phyloP scores from a whole-genome alignment of 2,888 invertebrate genomes.

The Palloptera scutellata region DNA sequence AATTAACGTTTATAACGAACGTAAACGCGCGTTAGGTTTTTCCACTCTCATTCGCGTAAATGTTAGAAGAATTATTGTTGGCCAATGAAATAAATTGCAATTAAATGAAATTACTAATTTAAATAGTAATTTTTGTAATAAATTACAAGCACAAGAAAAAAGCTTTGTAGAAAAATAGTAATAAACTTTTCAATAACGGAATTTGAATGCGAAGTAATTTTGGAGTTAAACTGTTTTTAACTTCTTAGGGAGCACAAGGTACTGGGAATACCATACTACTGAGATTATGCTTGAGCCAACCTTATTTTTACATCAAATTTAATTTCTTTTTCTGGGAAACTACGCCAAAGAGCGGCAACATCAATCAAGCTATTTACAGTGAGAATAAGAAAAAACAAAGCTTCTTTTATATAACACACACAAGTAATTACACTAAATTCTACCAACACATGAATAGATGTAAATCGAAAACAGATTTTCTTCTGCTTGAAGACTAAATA shows the following conservation, averaged over 20 bases:
- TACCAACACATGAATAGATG: conserved; percentile 16
- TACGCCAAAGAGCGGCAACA: neutral
- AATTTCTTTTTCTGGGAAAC: no score
- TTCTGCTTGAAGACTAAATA: neutral
- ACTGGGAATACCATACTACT: no score
- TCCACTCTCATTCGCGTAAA: no score
- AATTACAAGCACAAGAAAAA: conserved; percentile 30
- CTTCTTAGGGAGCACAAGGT: no score
- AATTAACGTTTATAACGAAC: conserved; percentile 45
- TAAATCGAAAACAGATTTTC: conserved; percentile 26
- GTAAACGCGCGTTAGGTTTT: neutral
- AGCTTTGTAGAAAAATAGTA: no score
- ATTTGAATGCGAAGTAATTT: no score
- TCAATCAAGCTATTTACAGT: conserved; percentile 2
- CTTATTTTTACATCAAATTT: no score
- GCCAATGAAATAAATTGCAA: conserved; percentile 56
- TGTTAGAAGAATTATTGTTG: conserved; percentile 30
- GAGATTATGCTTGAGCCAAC: no score
- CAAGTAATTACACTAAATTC: no score
- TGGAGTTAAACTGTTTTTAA: no score
- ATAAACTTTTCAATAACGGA: no score
- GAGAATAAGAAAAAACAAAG: neutral
- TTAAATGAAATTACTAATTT: conserved; percentile 54
- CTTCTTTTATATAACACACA: neutral
- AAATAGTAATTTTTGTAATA: conserved; percentile 45